phyloP scores from a whole-genome alignment of 1,140 invertebrate species.

The Lucilia sericata region DNA sequence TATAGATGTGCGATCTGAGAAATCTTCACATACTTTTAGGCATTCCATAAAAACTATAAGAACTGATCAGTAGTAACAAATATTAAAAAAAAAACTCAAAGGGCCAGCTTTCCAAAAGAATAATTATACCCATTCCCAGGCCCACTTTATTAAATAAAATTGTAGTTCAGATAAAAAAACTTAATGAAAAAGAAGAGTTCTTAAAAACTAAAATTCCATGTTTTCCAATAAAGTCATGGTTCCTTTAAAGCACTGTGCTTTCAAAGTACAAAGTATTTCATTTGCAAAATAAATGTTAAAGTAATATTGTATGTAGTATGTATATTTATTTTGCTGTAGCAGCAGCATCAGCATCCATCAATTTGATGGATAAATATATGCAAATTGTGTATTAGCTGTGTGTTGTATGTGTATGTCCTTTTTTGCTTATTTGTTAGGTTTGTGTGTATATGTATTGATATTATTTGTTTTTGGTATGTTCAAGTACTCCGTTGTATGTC shows the following conservation, averaged over 20 bases:
- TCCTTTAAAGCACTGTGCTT: background rate
- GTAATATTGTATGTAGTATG: background rate
- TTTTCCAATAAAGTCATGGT: too few relatives aligned
- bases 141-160: too few relatives aligned
- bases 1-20: too few relatives aligned
- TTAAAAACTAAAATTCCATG: too few relatives aligned
- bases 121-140: too few relatives aligned
- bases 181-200: too few relatives aligned
- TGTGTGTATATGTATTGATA: background rate
- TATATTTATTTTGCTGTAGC: background rate
- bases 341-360: constrained; percentile 53
- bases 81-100: too few relatives aligned
- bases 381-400: constrained; percentile 67
- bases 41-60: too few relatives aligned
- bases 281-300: background rate
- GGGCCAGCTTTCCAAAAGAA: too few relatives aligned
- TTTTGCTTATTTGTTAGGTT: background rate
- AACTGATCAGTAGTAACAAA: too few relatives aligned
- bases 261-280: background rate
- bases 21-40: too few relatives aligned
- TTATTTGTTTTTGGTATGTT: constrained; percentile 20
- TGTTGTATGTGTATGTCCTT: background rate
- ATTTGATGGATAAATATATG: constrained; percentile 68
- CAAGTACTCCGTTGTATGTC: constrained; percentile 21
- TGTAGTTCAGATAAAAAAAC: too few relatives aligned